These are phyloP conservation scores for Typhlichthys subterraneus DNA, from an alignment of 2,797 vertebrate species.

Conservation along the genomic window DNA sequence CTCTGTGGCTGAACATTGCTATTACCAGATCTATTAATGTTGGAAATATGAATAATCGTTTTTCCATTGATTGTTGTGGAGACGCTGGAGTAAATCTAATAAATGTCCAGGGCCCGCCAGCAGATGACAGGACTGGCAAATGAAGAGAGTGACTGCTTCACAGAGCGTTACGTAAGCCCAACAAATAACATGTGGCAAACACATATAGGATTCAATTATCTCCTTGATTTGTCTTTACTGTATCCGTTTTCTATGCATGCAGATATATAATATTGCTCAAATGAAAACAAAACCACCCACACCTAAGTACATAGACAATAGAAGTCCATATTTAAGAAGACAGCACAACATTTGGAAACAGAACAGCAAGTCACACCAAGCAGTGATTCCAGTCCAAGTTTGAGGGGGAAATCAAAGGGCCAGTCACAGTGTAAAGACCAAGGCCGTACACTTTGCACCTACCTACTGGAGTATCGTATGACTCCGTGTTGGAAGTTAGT, in stretches of 20 bases:
- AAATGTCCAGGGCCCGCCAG: conserved; percentile 14
- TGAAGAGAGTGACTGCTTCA: conserved; percentile 9
- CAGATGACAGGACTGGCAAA: conserved; percentile 21
- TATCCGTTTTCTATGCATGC: conserved; percentile 15
- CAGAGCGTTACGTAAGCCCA: conserved; percentile 19
- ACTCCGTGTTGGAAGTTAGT: conserved; percentile 79
- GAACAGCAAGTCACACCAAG: conserved; percentile 16
- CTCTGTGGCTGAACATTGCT: conserved; percentile 6
- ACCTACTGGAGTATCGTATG: conserved; percentile 78
- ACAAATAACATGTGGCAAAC: conserved; percentile 24
- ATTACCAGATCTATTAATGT: conserved; percentile 6
- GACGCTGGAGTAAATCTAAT: conserved; percentile 31
- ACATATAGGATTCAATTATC: conserved; percentile 6
- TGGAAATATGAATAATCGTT: conserved; percentile 5
- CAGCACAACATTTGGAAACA: neutral
- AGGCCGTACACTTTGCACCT: conserved; percentile 69
- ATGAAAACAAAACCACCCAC: conserved; percentile 4
- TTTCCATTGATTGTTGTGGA: conserved; percentile 23
- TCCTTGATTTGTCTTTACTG: neutral
- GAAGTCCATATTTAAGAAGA: neutral
- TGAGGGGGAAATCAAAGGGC: conserved; percentile 15
- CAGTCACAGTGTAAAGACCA: conserved; percentile 28
- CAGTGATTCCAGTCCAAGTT: conserved; percentile 21
- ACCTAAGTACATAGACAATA: conserved; percentile 20
- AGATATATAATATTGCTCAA: conserved; percentile 2